Evolutionary conservation across 1,140 invertebrate genomes (phyloP).

Genomic region (Drosophila miranda): DNA sequence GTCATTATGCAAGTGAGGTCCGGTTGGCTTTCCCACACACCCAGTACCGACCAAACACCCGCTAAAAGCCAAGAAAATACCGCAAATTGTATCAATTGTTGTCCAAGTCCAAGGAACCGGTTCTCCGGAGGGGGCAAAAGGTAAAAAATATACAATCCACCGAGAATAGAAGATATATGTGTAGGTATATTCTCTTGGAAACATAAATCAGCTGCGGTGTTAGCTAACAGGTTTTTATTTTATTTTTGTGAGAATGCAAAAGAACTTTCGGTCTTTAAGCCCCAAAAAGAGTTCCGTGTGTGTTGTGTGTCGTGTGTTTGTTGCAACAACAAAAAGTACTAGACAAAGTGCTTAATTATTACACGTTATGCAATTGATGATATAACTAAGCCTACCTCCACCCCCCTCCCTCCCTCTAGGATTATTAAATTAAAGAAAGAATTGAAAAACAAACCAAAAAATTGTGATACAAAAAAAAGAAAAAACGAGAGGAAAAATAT

Average conservation of each 20-base stretch:
- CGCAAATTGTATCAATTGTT: slow-evolving; percentile 78
- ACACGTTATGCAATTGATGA: slow-evolving; percentile 17
- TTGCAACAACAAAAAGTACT: not conserved
- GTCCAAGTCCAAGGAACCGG: slow-evolving; percentile 36
- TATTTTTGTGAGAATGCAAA: slow-evolving; percentile 62
- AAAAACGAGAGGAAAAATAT: not conserved
- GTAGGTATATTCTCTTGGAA: slow-evolving; percentile 24
- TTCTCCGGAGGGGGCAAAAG: slow-evolving; percentile 48
- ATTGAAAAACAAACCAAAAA: slow-evolving; percentile 33
- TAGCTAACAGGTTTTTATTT: slow-evolving; percentile 75
- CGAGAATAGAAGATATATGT: slow-evolving; percentile 11
- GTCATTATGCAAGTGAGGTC: slow-evolving; percentile 45
- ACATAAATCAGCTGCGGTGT: slow-evolving; percentile 69
- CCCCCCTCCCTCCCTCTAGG: slow-evolving; percentile 3
- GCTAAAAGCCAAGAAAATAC: slow-evolving; percentile 40
- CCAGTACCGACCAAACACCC: slow-evolving; percentile 19
- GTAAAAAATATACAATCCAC: slow-evolving; percentile 18
- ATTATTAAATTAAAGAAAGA: slow-evolving; percentile 24
- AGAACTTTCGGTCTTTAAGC: slow-evolving; percentile 42
- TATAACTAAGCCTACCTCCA: slow-evolving; percentile 7
- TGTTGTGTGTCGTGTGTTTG: slow-evolving; percentile 8
- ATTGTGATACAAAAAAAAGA: slow-evolving; percentile 44
- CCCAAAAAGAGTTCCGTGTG: not conserved
- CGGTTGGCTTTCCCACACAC: slow-evolving; percentile 54
- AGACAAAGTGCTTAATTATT: slow-evolving; percentile 37